Base-by-base conservation (phyloP, 2,113 vertebrate species). In the Vanacampus margaritifer region DNA sequence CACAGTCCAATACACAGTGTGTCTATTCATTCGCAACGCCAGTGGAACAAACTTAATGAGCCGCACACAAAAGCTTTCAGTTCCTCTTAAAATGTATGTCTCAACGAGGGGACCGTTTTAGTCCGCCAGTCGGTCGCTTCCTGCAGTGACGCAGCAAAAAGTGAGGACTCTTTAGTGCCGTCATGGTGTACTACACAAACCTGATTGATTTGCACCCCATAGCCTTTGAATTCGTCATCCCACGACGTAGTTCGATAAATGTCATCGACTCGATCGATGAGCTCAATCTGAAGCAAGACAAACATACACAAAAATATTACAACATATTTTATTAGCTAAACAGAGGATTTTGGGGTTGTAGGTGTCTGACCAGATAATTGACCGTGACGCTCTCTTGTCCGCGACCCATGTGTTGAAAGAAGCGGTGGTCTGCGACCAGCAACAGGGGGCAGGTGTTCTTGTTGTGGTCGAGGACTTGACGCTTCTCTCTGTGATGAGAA, bases 201-300 rank as follows among this genome's bases (percentile, higher is more conserved):
- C 95, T 99, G 95, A 9, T 97, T 92, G 89, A 99, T 99, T 89
- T 99, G 98, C 74, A 99, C 92, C 51, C 98, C 98, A 1, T 98
- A 99, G 64, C 94, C 96, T 89, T 90, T 94, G 82, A 94, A 97
- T 32, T 94, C 93, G 1, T 95, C 91, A 11, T 95, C 92, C 98
- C 98, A 99, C 0, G 95, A 94, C 2, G 98, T 98, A 79, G 98
- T 98, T 69, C 95, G 89, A 78, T 98, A 99, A 79, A 99, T 99
- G 87, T 98, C 97, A 77, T 99, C 97, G 32, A 99, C 98, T 84
- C 98, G 91, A 91, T 99, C 97, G 76, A 99, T 98, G 72, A 99
- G 81, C 61, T 98, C 97, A 79, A 99, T 99, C 97, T 99, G 82
- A 5, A 69, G 0, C 65, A 48, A 50, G 60, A 32, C 17, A 41